phyloP scores from a whole-genome alignment of 1,140 invertebrate species.

The Pectinophora gossypiella region DNA sequence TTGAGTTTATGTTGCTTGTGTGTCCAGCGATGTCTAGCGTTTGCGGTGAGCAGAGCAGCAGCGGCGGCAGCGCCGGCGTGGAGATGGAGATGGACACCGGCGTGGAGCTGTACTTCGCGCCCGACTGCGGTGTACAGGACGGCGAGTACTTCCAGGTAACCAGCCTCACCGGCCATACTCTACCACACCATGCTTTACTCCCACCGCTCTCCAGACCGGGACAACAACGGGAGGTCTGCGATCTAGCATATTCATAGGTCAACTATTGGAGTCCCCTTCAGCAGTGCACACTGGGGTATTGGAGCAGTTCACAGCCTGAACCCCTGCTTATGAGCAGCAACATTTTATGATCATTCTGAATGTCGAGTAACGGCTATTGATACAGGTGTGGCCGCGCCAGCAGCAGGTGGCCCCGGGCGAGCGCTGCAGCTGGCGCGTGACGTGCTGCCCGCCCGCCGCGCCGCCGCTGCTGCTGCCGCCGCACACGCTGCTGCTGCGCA shows the following conservation, averaged over 20 bases:
- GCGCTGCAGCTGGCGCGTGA: constrained; percentile 12
- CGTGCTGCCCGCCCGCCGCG: constrained; percentile 1
- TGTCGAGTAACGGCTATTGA: neutral
- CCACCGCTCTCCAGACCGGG: too few relatives aligned
- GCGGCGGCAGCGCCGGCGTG: constrained; percentile 8
- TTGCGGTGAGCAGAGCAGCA: constrained; percentile 7
- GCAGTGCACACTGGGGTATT: too few relatives aligned
- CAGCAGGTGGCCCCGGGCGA: constrained; percentile 10
- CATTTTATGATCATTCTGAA: too few relatives aligned
- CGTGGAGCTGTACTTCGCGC: constrained; percentile 30
- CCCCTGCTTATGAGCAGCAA: too few relatives aligned
- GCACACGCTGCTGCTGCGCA: constrained; percentile 24
- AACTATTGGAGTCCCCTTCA: too few relatives aligned
- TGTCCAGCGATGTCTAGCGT: constrained; percentile 7
- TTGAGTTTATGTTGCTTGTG: neutral
- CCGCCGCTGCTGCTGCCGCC: constrained; percentile 9
- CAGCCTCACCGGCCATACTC: too few relatives aligned
- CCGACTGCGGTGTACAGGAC: constrained; percentile 30
- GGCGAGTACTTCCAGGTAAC: constrained; percentile 24
- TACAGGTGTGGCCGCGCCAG: constrained; percentile 23
- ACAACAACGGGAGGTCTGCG: too few relatives aligned
- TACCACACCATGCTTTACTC: too few relatives aligned
- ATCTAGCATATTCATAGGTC: too few relatives aligned
- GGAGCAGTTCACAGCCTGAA: too few relatives aligned
- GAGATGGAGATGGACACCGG: constrained; percentile 33